Conservation (phyloP, 2,797 vertebrate genomes). For the Percopsis omiscomaycus region DNA sequence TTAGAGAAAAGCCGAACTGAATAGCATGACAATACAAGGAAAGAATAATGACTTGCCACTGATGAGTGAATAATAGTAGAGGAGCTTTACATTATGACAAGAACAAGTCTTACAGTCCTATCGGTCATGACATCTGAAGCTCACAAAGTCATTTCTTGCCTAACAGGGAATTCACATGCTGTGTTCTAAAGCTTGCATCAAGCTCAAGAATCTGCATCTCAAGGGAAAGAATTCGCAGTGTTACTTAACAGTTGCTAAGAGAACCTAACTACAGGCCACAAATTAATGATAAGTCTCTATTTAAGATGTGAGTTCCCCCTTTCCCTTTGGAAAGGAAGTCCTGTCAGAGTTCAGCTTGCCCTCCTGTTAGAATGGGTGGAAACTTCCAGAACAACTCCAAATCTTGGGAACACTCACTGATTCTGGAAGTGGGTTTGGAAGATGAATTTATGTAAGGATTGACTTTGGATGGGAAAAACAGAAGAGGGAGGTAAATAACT, state of each 20-base stretch:
- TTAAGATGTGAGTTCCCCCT: constrained; percentile 38
- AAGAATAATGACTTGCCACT: constrained; percentile 7
- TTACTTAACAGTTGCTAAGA: constrained; percentile 9
- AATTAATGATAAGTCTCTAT: constrained; percentile 59
- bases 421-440: constrained; percentile 25
- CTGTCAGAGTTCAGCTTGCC: constrained; percentile 44
- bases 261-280: constrained; percentile 48
- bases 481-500: constrained; percentile 12
- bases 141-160: constrained; percentile 41
- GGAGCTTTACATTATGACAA: constrained; percentile 11
- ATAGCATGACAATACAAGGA: not conserved
- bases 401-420: constrained; percentile 17
- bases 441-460: constrained; percentile 1
- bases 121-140: constrained; percentile 36
- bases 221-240: constrained; percentile 21
- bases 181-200: constrained; percentile 18
- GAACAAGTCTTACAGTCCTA: not conserved
- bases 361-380: constrained; percentile 18
- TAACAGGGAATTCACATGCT: constrained; percentile 11
- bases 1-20: not conserved
- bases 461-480: constrained; percentile 9
- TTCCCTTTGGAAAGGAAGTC: constrained; percentile 44
- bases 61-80: constrained; percentile 19
- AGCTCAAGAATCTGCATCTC: not conserved
- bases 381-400: constrained; percentile 29